Evolutionary conservation across 2,797 vertebrate species (phyloP), one percentile per base, ranked within the genome.

Genomic region (Liparis tanakae): DNA sequence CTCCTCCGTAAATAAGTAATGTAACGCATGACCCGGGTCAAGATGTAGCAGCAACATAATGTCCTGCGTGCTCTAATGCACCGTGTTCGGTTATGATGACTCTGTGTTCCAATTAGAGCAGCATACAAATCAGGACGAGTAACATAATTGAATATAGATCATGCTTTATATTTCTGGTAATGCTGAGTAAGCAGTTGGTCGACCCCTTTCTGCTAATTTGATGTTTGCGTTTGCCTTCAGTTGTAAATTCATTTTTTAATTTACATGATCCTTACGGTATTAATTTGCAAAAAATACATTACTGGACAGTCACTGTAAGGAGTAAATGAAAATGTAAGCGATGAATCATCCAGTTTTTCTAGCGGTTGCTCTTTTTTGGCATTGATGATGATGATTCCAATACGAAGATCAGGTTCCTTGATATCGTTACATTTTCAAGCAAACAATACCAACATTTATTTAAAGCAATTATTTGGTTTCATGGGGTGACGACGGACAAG

Each of bases 21-120:
- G 67, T 72, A 58, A 82, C 25, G 39, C 55, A n/a, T 83, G 78
- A 86, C 61, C 76, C 65, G 74, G 5, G 46, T 7, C n/a, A 48
- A 39, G 15, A 69, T 55, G 44, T 72, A 14, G 61, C 64, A 51
- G 37, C 14, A 62, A 61, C 37, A 41, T 1, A 46, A 69, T 59
- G 36, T 20, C 12, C 18, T 18, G 48, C 50, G 20, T 51, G 37
- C 46, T 67, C 46, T 56, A 72, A 76, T 60, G 3, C 33, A 39
- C 17, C 15, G 34, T 57, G 33, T 8, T 71, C 60, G 58, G 20
- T 70, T 70, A 53, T 64, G 13, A 51, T 51, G 20, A 20, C n/a
- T 51, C 8, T 48, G 17, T 48, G 14, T 5, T 44, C 13, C 43
- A 43, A 43, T 43, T 14, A 14, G 41, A 15, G 4, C 41, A 43